Conservation (phyloP, 2,797 vertebrate species). For the Acropternis orthonyx region DNA sequence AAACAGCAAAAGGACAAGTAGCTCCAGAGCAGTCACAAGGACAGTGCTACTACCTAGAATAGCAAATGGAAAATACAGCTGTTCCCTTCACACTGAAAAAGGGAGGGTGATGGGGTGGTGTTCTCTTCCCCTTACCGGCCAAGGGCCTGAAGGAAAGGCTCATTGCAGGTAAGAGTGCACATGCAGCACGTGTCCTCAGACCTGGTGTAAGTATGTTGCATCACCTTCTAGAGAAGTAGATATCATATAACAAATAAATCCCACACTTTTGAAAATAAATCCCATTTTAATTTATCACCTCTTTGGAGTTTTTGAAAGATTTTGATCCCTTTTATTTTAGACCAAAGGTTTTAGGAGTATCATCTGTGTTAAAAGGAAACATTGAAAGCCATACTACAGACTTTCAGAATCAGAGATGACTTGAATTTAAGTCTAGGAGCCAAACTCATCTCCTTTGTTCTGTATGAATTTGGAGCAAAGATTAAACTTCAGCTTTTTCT, state of each 20-base stretch:
- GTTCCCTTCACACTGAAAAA: background rate
- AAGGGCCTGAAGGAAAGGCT: background rate
- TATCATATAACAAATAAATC: background rate
- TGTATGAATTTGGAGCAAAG: background rate
- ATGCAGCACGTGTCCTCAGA: background rate
- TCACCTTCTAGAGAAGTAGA: background rate
- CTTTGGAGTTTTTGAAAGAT: background rate
- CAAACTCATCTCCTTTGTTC: background rate
- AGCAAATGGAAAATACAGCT: background rate
- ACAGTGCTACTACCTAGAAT: background rate
- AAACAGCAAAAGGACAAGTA: background rate
- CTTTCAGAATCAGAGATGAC: background rate
- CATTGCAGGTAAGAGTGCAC: no score
- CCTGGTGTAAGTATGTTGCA: background rate
- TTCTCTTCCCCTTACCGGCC: background rate
- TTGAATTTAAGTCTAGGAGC: background rate
- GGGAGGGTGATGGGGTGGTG: rapidly evolving
- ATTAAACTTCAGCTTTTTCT: background rate
- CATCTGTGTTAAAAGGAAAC: background rate
- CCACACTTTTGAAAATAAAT: background rate
- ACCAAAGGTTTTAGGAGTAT: background rate
- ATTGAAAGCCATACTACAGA: background rate
- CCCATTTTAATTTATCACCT: background rate
- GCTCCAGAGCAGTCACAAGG: background rate
- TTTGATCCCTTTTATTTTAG: background rate